These are phyloP conservation scores for Diadegma fenestrale DNA, from an alignment of 2,888 invertebrate genomes.

Conservation along the genomic window DNA sequence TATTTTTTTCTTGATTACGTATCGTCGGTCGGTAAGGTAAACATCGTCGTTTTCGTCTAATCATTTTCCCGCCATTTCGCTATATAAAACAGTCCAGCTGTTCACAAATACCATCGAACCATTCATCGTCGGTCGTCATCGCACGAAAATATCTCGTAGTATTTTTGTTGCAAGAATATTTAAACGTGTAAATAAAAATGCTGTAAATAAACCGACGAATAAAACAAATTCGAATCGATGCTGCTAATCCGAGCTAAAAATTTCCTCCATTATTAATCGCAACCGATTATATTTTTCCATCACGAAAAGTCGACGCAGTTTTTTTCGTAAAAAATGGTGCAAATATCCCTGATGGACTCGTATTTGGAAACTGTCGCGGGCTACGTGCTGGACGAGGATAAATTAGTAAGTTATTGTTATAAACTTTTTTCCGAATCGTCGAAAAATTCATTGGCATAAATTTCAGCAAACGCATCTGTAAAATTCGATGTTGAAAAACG, in stretches of 20 bases:
- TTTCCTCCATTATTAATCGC: background rate
- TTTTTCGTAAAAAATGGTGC: constrained; percentile 65
- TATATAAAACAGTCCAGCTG: background rate
- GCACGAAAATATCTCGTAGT: background rate
- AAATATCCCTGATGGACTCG: constrained; percentile 71
- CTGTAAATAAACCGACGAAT: background rate
- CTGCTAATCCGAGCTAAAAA: background rate
- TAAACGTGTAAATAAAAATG: background rate
- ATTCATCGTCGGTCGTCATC: background rate
- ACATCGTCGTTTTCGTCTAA: background rate
- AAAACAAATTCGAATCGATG: background rate
- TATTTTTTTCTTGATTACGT: background rate
- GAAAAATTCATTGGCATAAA: background rate
- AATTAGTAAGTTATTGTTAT: constrained; percentile 73
- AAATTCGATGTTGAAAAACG: background rate
- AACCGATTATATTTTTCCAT: background rate
- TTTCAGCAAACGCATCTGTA: background rate
- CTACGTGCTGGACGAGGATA: constrained; percentile 78
- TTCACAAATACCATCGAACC: background rate
- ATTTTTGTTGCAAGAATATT: background rate
- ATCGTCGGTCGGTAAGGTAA: background rate
- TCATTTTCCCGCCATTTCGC: background rate
- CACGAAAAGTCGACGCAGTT: background rate
- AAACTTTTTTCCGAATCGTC: background rate
- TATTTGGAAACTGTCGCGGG: constrained; percentile 75